A percentile compares a stretch with the other conserved stretches of the same genome.
Conservation (phyloP, 2,113 vertebrate genomes). For the Protomyctophum bolini region DNA sequence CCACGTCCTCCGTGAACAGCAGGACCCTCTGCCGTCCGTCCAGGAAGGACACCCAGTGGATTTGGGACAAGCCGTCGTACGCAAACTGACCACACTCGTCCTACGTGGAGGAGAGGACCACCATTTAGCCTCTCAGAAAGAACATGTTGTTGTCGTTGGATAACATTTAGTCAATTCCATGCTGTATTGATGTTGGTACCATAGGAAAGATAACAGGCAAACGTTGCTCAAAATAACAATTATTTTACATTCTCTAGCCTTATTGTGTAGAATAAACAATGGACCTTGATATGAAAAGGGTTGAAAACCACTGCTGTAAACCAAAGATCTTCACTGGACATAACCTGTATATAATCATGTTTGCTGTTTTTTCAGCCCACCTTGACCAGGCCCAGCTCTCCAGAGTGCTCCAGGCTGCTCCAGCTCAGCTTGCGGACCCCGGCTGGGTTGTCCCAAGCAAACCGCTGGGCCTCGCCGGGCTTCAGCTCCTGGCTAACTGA, state of each 20-base stretch:
- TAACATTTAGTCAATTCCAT: no score
- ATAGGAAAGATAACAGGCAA: no score
- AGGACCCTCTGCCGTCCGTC: constrained; percentile 93
- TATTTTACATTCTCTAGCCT: no score
- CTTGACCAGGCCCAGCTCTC: constrained; percentile 90
- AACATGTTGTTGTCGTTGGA: no score
- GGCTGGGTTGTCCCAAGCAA: constrained; percentile 91
- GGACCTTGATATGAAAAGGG: no score
- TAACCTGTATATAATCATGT: no score
- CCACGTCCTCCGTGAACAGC: constrained; percentile 93
- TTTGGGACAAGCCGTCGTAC: constrained; percentile 82
- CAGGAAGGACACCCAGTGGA: constrained; percentile 96
- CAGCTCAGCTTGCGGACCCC: constrained; percentile 83
- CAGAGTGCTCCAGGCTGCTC: constrained; percentile 80
- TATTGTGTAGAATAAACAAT: no score
- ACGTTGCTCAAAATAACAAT: no score
- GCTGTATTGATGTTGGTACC: no score
- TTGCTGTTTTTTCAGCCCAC: constrained; percentile 62
- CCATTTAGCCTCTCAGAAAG: no score
- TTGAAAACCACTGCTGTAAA: no score
- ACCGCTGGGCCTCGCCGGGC: constrained; percentile 83
- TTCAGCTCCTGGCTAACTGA: constrained; percentile 73
- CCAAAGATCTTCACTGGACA: no score
- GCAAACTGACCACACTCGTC: constrained; percentile 91
- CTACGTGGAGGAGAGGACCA: constrained; percentile 62